Evolutionary conservation across 2,888 invertebrate species (phyloP), one percentile per base, ranked within the genome.

Genomic region (Marronus borbonicus): DNA sequence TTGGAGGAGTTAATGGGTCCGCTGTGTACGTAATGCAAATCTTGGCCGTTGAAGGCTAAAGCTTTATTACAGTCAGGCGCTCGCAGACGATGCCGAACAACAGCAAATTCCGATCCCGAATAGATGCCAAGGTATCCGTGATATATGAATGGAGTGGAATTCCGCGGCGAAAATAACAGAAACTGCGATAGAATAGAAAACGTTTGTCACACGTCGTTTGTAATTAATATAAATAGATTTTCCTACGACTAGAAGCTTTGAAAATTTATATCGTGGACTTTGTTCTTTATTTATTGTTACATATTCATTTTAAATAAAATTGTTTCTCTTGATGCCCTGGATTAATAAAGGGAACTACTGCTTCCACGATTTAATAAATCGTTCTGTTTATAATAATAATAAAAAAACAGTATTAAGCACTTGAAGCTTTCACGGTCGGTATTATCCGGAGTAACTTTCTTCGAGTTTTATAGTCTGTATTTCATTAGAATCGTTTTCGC

Each of bases 101-200:
- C 76, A 68, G 76, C 76, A 44, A 65, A 76, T 76, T 76, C 76
- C 76, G 76, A 76, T 58, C 76, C 52, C 55, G 76, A 76, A 76
- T 68, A 58, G 76, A 76, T 76, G 76, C 76, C 76, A 76, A 76
- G 76, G 76, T 68, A 68, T 76, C 58, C 24, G 76, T 76, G 76
- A 76, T 76, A 76, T 76, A 76, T 76, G 76, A 66, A 76, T 65
- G 66, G 76, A 76, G 58, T 68, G 76, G 68, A 76, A 76, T 76
- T 76, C 76, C 76, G 72, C 72, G 20, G 60, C 60, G 72, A 74
- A 74, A 74, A 74, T 74, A 74, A 60, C 72, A 74, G 72, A 74
- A 74, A 74, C 60, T 24, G 14, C 60, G 49, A 60, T 20, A 44
- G 72, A 74, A 60, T 60, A 74, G 60, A 74, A 74, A 74, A 74